phyloP scores from a whole-genome alignment of 2,113 vertebrate genomes.

The Ovibos moschatus region DNA sequence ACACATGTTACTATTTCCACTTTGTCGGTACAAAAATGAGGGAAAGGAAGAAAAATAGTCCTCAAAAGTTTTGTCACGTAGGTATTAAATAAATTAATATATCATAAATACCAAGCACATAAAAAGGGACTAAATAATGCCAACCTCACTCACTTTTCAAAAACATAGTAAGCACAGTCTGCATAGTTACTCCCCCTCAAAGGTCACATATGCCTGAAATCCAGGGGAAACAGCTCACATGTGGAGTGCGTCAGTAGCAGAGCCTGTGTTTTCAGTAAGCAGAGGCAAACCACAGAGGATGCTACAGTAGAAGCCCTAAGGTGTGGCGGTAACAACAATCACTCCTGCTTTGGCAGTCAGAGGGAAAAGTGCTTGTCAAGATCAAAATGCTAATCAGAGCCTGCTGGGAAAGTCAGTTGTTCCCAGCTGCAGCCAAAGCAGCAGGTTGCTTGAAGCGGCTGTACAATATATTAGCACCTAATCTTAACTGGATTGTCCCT shows the following conservation, averaged over 20 bases:
- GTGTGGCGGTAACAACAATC: conserved; percentile 71
- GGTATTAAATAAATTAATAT: not conserved
- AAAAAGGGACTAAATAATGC: not conserved
- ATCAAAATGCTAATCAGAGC: conserved; percentile 81
- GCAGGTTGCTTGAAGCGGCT: conserved; percentile 60
- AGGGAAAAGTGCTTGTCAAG: conserved; percentile 78
- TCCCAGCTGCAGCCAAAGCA: conserved; percentile 72
- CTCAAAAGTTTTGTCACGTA: not conserved
- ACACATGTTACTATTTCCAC: not conserved
- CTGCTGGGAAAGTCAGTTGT: conserved; percentile 75
- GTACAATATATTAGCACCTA: conserved; percentile 38
- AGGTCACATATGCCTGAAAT: not conserved
- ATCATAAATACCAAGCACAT: not conserved
- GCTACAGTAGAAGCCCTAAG: conserved; percentile 61
- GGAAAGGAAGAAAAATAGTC: not conserved
- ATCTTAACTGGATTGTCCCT: conserved; percentile 42
- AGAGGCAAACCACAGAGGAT: conserved; percentile 54
- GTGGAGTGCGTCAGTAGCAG: conserved; percentile 23
- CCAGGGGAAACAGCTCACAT: conserved; percentile 24
- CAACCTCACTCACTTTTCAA: not conserved
- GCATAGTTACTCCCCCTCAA: not conserved
- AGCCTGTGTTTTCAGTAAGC: conserved; percentile 65
- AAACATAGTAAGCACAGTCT: conserved; percentile 7
- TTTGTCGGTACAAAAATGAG: not conserved
- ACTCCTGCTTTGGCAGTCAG: conserved; percentile 76